Evolutionary conservation across 2,113 vertebrate species (phyloP).

Genomic region (Podarcis raffonei): DNA sequence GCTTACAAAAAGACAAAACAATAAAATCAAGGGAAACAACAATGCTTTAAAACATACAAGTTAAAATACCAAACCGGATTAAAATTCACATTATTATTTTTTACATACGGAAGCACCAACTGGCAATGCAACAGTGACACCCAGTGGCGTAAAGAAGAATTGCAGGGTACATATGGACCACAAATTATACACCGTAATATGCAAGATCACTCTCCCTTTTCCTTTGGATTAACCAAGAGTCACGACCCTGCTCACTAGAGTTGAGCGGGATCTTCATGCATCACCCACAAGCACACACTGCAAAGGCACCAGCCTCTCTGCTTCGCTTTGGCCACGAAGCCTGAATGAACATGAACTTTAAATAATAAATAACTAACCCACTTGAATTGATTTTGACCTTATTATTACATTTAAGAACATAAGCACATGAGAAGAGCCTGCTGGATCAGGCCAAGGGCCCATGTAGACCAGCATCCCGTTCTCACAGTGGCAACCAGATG

Average conservation of each 20-base stretch:
- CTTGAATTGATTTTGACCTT: too few species aligned
- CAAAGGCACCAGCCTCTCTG: not conserved
- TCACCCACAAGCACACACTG: not conserved
- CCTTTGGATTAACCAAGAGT: not conserved
- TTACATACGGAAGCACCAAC: too few species aligned
- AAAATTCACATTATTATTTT: too few species aligned
- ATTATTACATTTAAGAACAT: too few species aligned
- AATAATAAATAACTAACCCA: not conserved
- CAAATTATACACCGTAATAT: not conserved
- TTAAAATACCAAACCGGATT: too few species aligned
- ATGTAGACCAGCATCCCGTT: not conserved
- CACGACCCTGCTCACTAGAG: not conserved
- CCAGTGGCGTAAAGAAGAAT: not conserved
- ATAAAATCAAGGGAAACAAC: not conserved
- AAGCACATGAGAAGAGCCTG: too few species aligned
- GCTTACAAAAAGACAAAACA: not conserved
- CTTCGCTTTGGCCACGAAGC: not conserved
- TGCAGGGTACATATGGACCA: too few species aligned
- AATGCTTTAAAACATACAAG: too few species aligned
- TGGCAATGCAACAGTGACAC: not conserved
- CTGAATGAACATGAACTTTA: not conserved
- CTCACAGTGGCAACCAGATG: not conserved
- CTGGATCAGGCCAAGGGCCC: too few species aligned
- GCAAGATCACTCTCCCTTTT: not conserved
- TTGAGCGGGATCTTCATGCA: not conserved